Evolutionary conservation across 2,888 invertebrate genomes (phyloP), one percentile per base, ranked within the genome.

Genomic region (Chrysopilus asiliformis): DNA sequence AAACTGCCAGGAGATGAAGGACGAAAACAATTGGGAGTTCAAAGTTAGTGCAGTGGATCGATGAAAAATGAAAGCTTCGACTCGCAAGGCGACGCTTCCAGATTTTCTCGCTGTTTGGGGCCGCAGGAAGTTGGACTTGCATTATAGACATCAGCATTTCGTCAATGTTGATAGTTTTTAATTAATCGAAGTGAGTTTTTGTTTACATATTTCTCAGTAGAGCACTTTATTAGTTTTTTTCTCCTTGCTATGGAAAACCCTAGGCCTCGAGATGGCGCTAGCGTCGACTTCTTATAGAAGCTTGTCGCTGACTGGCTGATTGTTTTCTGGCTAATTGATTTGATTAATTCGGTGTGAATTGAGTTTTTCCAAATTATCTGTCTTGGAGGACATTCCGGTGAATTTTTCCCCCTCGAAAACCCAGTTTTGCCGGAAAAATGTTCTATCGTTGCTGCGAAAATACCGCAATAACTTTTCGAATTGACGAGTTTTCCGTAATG

Each of bases 401-500:
- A 4, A 28, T 12, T 28, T 5, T 3, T 9, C n/a, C n/a, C n/a
- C 9, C 10, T 24, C 24, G 24, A 3, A 3, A 22, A 22, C 22
- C 22, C 22, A 22, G 7, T 22, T 22, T 9, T 7, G 22, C 9
- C 22, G 22, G 9, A 22, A 22, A 9, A 26, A 13, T 14, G 26
- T 2, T 14, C 7, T 2, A 13, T 26, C 14, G 12, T 10, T 14
- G 10, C 2, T 6, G 2, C 4, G 26, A 26, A 26, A 26, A 10
- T 14, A 14, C 5, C 26, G 8, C 12, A 9, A 26, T 13, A 26
- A 7, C 13, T 16, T 8, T 3, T 6, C 16, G 32, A 32, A 30
- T 19, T 32, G 9, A n/a, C 19, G 12, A 7, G 30, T 16, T 27
- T 32, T 33, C 22, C 32, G 40, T 36, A 43, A 79, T 79, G 79